Conservation (phyloP, 2,888 invertebrate genomes). For the Anorthoa munda region DNA sequence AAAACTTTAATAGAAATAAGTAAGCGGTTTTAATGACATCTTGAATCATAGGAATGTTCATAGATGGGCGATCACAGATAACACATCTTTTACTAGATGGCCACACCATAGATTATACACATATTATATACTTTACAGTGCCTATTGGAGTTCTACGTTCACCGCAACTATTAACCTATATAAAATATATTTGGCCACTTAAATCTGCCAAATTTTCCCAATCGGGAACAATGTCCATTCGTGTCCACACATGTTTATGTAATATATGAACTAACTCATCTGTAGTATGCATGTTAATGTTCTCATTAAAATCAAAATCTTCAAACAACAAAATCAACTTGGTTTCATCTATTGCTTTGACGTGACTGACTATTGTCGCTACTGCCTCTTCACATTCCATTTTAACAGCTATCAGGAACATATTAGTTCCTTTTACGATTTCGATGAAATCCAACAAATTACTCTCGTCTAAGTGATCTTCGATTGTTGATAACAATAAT, state of each 20-base stretch:
- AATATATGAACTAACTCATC: constrained; percentile 2
- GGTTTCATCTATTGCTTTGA: neutral
- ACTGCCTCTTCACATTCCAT: constrained; percentile 5
- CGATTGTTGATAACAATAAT: neutral
- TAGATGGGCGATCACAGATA: too few species aligned
- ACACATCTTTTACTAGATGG: too few species aligned
- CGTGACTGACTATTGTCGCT: neutral
- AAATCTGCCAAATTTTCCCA: neutral
- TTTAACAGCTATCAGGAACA: constrained; percentile 7
- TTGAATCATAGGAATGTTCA: too few species aligned
- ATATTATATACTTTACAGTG: too few species aligned
- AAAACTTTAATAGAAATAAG: too few species aligned
- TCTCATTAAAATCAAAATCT: neutral
- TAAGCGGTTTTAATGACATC: too few species aligned
- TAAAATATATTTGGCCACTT: neutral
- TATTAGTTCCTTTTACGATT: constrained; percentile 9
- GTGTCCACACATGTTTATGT: neutral
- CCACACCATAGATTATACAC: too few species aligned
- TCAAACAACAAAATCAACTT: constrained; percentile 2
- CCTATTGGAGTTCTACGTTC: too few species aligned
- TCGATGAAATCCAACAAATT: constrained; percentile 7
- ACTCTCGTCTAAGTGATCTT: neutral
- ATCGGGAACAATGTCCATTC: constrained; percentile 10
- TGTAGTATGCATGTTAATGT: neutral
- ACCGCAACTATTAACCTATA: too few species aligned